Evolutionary conservation across 1,140 invertebrate species (phyloP).

Genomic region (Papilio dardanus): DNA sequence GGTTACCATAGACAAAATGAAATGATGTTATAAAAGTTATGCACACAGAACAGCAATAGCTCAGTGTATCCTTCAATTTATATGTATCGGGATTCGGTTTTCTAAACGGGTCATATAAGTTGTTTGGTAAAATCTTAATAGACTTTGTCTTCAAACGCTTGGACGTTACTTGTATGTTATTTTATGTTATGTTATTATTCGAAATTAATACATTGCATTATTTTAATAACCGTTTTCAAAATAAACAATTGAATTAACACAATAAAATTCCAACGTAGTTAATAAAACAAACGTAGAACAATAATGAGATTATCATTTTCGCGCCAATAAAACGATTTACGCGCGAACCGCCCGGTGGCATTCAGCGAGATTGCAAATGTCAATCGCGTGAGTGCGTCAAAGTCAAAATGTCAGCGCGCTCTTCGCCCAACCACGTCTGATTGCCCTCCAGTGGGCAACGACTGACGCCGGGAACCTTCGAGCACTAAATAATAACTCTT

Average conservation of each 20-base stretch:
- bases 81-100: not conserved
- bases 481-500: not conserved
- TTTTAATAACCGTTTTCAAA: not conserved
- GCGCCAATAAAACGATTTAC: constrained; percentile 27
- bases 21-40: not conserved
- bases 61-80: not conserved
- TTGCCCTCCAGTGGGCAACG: constrained; percentile 20
- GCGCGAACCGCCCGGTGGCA: constrained; percentile 28
- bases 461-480: not conserved
- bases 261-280: not conserved
- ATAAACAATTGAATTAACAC: not conserved
- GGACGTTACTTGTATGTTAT: no score
- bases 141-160: no score
- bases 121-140: not conserved
- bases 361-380: constrained; percentile 31
- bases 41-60: not conserved
- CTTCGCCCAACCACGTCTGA: not conserved
- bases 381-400: constrained; percentile 29
- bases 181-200: no score
- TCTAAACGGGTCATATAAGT: not conserved
- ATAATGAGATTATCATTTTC: constrained; percentile 12
- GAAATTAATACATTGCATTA: not conserved
- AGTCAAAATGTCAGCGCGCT: constrained; percentile 27
- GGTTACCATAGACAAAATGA: not conserved
- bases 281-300: constrained; percentile 7